phyloP scores from a whole-genome alignment of 2,797 vertebrate genomes.

The Oophaga sylvatica region DNA sequence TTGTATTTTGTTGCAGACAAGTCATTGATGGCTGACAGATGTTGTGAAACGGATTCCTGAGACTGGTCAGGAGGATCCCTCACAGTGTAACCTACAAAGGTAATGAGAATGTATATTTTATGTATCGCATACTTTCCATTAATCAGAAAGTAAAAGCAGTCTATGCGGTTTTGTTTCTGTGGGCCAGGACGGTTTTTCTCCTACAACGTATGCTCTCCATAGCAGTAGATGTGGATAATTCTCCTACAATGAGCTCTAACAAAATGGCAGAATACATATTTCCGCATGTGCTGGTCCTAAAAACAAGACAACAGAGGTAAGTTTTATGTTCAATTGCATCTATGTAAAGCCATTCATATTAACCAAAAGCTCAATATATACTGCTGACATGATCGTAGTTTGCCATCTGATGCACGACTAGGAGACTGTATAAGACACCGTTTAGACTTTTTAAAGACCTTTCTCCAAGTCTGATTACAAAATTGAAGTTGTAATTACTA shows the following conservation, averaged over 20 bases:
- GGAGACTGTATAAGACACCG: too few species aligned
- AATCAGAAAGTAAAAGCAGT: too few species aligned
- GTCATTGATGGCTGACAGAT: constrained; percentile 86
- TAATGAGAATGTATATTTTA: not conserved
- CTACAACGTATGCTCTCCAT: constrained; percentile 90
- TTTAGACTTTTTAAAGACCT: too few species aligned
- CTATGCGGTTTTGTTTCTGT: not conserved
- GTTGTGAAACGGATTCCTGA: constrained; percentile 66
- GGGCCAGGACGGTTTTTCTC: constrained; percentile 76
- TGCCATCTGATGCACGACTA: too few species aligned
- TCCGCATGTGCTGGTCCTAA: constrained; percentile 76
- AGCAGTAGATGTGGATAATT: constrained; percentile 88
- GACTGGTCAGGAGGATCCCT: not conserved
- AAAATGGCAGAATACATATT: constrained; percentile 88
- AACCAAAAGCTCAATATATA: too few species aligned
- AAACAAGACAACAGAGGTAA: constrained; percentile 79
- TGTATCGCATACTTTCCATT: not conserved
- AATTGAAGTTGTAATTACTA: too few species aligned
- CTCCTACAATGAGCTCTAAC: constrained; percentile 81
- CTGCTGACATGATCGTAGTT: too few species aligned
- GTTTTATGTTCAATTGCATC: not conserved
- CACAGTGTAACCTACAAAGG: constrained; percentile 23
- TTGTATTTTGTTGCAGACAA: constrained; percentile 75
- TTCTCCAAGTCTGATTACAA: too few species aligned
- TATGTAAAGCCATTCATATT: not conserved